A percentile compares a stretch with the other conserved stretches of the same genome.
phyloP scores from a whole-genome alignment of 2,113 vertebrate species.

The Emydura subglobosa region DNA sequence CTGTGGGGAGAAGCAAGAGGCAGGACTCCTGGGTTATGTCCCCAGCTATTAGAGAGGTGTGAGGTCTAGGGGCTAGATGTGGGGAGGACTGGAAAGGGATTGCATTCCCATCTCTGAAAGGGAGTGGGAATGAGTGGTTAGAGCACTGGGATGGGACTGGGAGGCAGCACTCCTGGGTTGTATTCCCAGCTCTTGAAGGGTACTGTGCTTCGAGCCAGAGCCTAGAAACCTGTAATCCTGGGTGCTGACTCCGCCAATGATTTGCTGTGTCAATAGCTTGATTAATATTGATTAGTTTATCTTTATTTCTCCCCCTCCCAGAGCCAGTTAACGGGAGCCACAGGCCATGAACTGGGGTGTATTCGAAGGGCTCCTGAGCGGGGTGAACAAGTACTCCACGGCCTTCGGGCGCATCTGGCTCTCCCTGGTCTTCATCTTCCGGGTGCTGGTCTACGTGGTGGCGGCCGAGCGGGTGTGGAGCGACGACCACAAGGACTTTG shows the following conservation, averaged over 20 bases:
- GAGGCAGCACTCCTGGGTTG: not conserved
- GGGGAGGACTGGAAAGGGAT: not conserved
- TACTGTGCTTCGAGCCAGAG: not conserved
- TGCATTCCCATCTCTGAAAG: not conserved
- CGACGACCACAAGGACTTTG: conserved; percentile 93
- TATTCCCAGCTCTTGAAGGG: not conserved
- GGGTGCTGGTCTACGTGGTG: conserved; percentile 94
- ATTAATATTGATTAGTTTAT: not conserved
- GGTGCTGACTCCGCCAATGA: not conserved
- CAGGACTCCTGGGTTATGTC: not conserved
- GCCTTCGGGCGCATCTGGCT: conserved; percentile 96
- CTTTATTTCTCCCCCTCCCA: not conserved
- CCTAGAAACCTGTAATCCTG: not conserved
- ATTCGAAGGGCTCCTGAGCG: conserved; percentile 90
- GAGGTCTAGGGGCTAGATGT: not conserved
- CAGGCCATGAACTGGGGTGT: conserved; percentile 92
- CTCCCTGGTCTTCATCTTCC: conserved; percentile 94
- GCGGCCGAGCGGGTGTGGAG: conserved; percentile 94
- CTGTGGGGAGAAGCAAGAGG: not conserved
- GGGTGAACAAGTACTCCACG: conserved; percentile 95
- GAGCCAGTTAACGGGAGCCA: accelerated
- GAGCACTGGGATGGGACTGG: not conserved
- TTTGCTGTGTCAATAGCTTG: not conserved
- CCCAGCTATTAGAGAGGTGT: not conserved
- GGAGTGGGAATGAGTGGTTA: not conserved